Conservation (phyloP, 1,140 invertebrate genomes). For the Stratiolaelaps scimitus region DNA sequence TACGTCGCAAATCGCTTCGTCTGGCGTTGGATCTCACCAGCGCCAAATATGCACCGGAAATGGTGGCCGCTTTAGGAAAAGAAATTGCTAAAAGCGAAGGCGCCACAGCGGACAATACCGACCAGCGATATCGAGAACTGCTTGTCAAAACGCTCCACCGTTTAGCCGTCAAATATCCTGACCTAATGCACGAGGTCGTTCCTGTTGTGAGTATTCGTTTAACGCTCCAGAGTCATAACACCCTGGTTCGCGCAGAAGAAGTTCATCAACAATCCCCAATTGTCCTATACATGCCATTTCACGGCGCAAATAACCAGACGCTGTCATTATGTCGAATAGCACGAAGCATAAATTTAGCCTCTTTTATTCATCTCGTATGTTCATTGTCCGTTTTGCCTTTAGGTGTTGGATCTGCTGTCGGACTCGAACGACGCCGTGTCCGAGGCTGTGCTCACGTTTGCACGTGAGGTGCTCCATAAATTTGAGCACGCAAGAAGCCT, state of each 20-base stretch:
- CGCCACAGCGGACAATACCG: conserved; percentile 65
- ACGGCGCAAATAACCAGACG: too few species aligned
- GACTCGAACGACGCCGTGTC: conserved; percentile 88
- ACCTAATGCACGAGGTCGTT: conserved; percentile 83
- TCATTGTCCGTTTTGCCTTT: conserved; percentile 29
- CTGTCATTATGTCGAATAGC: too few species aligned
- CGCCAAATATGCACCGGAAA: conserved; percentile 59
- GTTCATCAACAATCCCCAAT: too few species aligned
- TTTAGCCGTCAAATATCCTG: conserved; percentile 94
- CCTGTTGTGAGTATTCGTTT: conserved; percentile 52
- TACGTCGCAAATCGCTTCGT: conserved; percentile 49
- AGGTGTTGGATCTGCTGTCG: conserved; percentile 83
- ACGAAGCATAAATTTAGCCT: too few species aligned
- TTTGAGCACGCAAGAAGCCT: conserved; percentile 65
- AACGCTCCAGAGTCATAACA: too few species aligned
- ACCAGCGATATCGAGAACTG: conserved; percentile 84
- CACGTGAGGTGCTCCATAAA: conserved; percentile 84
- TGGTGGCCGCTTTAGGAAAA: conserved; percentile 85
- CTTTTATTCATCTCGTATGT: not conserved
- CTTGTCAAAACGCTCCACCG: conserved; percentile 86
- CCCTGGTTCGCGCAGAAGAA: too few species aligned
- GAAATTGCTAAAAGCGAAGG: conserved; percentile 77
- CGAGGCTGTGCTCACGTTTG: conserved; percentile 82
- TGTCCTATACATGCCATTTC: too few species aligned
- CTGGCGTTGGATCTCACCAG: conserved; percentile 82